A percentile compares a stretch with the other conserved stretches of the same genome.
Conservation (phyloP, 2,888 invertebrate genomes). For the Tortricodes alternella region DNA sequence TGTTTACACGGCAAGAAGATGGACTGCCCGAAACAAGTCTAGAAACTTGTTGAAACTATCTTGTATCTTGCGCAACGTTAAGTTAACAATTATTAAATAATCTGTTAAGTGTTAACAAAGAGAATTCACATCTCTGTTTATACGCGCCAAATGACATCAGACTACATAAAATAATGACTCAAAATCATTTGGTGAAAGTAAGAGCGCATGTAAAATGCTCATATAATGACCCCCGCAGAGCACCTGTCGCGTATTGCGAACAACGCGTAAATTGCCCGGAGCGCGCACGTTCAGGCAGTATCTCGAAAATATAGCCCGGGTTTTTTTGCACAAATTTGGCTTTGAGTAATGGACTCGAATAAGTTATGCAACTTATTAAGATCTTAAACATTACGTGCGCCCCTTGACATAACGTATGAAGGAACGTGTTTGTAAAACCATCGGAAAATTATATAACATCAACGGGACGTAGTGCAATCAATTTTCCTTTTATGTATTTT, state of each 20-base stretch:
- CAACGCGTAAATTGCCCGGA: slow-evolving; percentile 19
- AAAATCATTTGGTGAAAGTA: slow-evolving; percentile 67
- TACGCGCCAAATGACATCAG: slow-evolving; percentile 21
- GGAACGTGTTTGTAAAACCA: slow-evolving; percentile 34
- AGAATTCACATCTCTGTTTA: slow-evolving; percentile 16
- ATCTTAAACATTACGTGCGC: slow-evolving; percentile 31
- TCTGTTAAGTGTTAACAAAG: slow-evolving; percentile 9
- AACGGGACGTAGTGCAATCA: slow-evolving; percentile 24
- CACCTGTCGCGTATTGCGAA: slow-evolving; percentile 50
- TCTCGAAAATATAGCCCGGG: slow-evolving; percentile 22
- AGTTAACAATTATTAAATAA: slow-evolving; percentile 10
- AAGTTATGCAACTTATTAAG: slow-evolving; percentile 35
- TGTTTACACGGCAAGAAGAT: slow-evolving; percentile 5
- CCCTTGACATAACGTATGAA: slow-evolving; percentile 32
- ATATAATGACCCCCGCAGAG: slow-evolving; percentile 57
- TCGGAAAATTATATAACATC: slow-evolving; percentile 35
- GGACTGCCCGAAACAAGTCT: slow-evolving; percentile 2
- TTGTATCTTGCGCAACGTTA: slow-evolving; percentile 9
- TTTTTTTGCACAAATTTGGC: slow-evolving; percentile 30
- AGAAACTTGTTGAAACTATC: not conserved
- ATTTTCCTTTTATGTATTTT: slow-evolving; percentile 30
- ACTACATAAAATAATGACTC: slow-evolving; percentile 33
- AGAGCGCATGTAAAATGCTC: slow-evolving; percentile 59
- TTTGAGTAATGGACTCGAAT: slow-evolving; percentile 16
- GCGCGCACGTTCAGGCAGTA: slow-evolving; percentile 15